phyloP scores from a whole-genome alignment of 2,113 vertebrate genomes.

The Manacus vitellinus region DNA sequence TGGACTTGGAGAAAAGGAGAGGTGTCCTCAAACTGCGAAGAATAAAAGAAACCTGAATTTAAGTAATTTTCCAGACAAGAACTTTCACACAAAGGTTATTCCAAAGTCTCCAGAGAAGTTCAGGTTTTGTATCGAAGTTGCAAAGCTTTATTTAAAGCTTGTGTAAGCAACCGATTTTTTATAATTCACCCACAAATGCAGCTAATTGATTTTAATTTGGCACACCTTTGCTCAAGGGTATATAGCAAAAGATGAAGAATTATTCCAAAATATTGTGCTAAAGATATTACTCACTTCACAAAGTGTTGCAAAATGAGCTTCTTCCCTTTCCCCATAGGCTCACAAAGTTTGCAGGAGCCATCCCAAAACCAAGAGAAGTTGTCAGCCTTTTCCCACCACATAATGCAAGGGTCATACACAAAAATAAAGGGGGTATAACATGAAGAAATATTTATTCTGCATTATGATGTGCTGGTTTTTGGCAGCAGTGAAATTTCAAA shows the following conservation, averaged over 20 bases:
- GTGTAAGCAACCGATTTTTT: not conserved
- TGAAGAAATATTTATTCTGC: constrained; percentile 44
- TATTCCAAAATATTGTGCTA: not conserved
- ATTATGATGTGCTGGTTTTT: constrained; percentile 22
- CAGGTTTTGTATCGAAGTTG: not conserved
- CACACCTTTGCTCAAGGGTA: not conserved
- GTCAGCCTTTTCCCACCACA: not conserved
- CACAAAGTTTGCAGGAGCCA: not conserved
- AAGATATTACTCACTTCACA: not conserved
- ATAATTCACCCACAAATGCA: not conserved
- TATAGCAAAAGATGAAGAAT: not conserved
- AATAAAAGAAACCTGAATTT: not conserved
- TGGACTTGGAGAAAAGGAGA: not conserved
- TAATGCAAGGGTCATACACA: not conserved
- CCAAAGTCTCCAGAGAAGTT: not conserved
- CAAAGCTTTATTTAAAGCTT: not conserved
- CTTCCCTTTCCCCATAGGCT: not conserved
- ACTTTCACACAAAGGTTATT: not conserved
- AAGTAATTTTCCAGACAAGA: not conserved
- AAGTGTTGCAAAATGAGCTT: not conserved
- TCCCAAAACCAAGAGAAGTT: not conserved
- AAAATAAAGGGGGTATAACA: not conserved
- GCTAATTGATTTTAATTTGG: not conserved
- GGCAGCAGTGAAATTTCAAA: constrained; percentile 53
- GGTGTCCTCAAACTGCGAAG: not conserved